A percentile compares a stretch with the other conserved stretches of the same genome.
These are phyloP conservation scores for Drosophila sturtevanti DNA, from an alignment of 1,140 invertebrate species.

Conservation along the genomic window DNA sequence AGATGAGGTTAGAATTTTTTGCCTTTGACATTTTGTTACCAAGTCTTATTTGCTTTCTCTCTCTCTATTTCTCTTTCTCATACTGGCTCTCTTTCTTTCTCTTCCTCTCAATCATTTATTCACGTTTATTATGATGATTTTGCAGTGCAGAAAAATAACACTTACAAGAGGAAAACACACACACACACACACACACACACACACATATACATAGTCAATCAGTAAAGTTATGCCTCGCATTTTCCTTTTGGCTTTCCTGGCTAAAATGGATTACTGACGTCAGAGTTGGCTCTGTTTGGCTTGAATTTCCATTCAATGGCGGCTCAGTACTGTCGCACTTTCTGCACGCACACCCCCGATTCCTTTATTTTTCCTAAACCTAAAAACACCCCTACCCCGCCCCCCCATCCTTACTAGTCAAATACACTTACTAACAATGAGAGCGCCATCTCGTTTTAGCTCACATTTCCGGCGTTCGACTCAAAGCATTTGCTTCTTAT, in stretches of 20 bases:
- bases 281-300: slow-evolving; percentile 22
- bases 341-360: background rate
- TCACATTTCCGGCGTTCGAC: slow-evolving; percentile 69
- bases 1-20: background rate
- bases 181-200: slow-evolving; percentile 11
- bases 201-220: background rate
- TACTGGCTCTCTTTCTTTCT: background rate
- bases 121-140: slow-evolving; percentile 79
- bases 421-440: slow-evolving; percentile 36
- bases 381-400: background rate
- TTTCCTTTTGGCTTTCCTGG: too few species aligned
- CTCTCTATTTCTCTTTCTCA: background rate
- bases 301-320: slow-evolving; percentile 15
- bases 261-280: slow-evolving; percentile 31
- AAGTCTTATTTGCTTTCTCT: slow-evolving; percentile 52
- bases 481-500: slow-evolving; percentile 20
- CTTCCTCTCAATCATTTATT: slow-evolving; percentile 61
- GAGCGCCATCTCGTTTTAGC: slow-evolving; percentile 75
- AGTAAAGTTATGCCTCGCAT: slow-evolving; percentile 5
- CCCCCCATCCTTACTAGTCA: background rate
- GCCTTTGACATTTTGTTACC: slow-evolving; percentile 67
- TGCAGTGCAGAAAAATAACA: slow-evolving; percentile 81
- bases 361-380: background rate
- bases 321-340: too few species aligned
- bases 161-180: slow-evolving; percentile 51